Conservation (phyloP, 1,140 invertebrate species). For the Achroia grisella region DNA sequence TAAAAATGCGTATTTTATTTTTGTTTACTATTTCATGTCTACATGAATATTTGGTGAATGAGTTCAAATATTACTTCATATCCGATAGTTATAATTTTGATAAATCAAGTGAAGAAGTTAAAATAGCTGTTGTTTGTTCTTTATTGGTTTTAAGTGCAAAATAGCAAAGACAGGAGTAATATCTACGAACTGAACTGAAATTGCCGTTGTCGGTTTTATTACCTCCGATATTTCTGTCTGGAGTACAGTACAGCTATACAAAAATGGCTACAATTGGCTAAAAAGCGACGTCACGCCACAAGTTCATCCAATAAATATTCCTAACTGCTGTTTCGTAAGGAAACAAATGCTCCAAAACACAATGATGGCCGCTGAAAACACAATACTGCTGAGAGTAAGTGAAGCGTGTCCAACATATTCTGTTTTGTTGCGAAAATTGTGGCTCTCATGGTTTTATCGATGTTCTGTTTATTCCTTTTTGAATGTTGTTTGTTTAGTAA, state of each 20-base stretch:
- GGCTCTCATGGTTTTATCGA: slow-evolving; percentile 38
- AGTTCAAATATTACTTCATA: too few species aligned
- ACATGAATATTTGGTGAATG: too few species aligned
- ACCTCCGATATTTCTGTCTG: slow-evolving; percentile 34
- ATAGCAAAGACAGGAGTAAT: too few species aligned
- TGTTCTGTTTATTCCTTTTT: slow-evolving; percentile 29
- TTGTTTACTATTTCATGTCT: too few species aligned
- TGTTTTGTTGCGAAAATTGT: slow-evolving; percentile 55
- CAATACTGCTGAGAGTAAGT: slow-evolving; percentile 57
- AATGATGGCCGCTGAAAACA: slow-evolving; percentile 54
- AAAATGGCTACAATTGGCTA: slow-evolving; percentile 58
- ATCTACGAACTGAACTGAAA: too few species aligned
- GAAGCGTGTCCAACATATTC: slow-evolving; percentile 61
- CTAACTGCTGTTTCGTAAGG: slow-evolving; percentile 64
- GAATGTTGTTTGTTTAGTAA: slow-evolving; percentile 33
- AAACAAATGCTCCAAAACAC: slow-evolving; percentile 67
- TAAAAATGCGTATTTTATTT: too few species aligned
- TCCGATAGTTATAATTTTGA: too few species aligned
- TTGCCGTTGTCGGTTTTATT: slow-evolving; percentile 21
- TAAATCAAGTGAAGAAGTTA: too few species aligned
- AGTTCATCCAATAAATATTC: slow-evolving; percentile 69
- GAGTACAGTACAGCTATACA: slow-evolving; percentile 37
- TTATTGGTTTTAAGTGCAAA: too few species aligned
- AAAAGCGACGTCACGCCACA: slow-evolving; percentile 58
- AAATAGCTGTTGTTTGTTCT: too few species aligned